These are phyloP conservation scores for Hymenochirus boettgeri DNA, from an alignment of 2,113 vertebrate genomes.

Conservation along the genomic window DNA sequence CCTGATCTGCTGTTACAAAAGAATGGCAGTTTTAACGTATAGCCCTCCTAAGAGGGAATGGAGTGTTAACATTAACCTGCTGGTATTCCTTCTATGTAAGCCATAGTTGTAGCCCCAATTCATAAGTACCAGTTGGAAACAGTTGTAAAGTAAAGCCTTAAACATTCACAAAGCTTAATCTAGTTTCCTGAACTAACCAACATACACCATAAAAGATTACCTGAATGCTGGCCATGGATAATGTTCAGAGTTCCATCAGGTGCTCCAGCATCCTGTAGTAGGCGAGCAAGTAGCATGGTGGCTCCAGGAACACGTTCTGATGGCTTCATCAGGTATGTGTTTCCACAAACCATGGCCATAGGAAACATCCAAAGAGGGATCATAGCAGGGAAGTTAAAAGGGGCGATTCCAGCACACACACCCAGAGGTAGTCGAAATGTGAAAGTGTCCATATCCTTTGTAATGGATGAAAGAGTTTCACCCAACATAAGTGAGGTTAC, in stretches of 20 bases:
- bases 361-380: conserved; percentile 98
- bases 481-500: conserved; percentile 93
- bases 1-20: too few species aligned
- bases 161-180: too few species aligned
- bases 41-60: too few species aligned
- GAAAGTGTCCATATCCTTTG: conserved; percentile 94
- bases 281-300: conserved; percentile 84
- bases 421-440: conserved; percentile 91
- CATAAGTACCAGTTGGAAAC: too few species aligned
- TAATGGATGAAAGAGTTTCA: conserved; percentile 91
- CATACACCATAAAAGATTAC: conserved; percentile 54
- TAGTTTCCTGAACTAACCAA: too few species aligned
- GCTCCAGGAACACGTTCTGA: conserved; percentile 91
- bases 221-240: conserved; percentile 88
- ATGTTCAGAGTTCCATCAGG: conserved; percentile 88
- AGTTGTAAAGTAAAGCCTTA: too few species aligned
- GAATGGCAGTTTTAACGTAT: too few species aligned
- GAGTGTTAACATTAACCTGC: too few species aligned
- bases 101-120: too few species aligned
- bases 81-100: too few species aligned
- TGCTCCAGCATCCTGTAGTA: conserved; percentile 89
- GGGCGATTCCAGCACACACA: conserved; percentile 88
- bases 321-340: conserved; percentile 93
- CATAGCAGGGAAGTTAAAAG: conserved; percentile 97
- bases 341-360: conserved; percentile 92